Evolutionary conservation across 2,113 vertebrate species (phyloP), one percentile per base, ranked within the genome.

Genomic region (Dicentrarchus labrax): DNA sequence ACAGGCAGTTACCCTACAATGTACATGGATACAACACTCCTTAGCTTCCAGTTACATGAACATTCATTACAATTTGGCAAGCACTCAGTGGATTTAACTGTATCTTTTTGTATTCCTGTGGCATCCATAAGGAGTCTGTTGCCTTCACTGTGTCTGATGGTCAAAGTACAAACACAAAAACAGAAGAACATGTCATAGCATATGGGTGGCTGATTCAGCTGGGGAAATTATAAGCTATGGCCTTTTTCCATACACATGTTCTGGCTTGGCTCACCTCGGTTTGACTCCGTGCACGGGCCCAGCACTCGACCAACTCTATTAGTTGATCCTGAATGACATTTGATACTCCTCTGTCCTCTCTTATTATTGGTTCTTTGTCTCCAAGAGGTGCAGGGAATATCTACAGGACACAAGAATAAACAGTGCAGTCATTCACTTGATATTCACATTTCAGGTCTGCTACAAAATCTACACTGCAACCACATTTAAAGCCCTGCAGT

Each of bases 161-260:
- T n/a, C 62, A 67, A 67, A 56, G 43, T 60, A 11, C 65, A 78
- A 48, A 68, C 38, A 11, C 11, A 77, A 47, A 78, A n/a, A 10
- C 50, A 30, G n/a, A 67, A 21, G 36, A 36, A 47, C 22, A 67
- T 30, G 30, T 30, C 6, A 2, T 57, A 3, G 62, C 13, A 13
- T 38, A 13, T 6, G 17, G 11, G 17, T 22, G 43, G 8, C 43
- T 60, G 60, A 51, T 6, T 67, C 51, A n/a, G 45, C 41, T 9
- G n/a, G 6, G 59, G 10, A 65, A 57, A 56, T 39, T 0, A 64
- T 24, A 39, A 76, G 24, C 22, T 30, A 30, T 30, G 30, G 30
- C 4, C 30, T 30, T 30, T 30, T 30, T 30, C 30, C 30, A 30
- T 30, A 30, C 30, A 30, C 30, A 30, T 3, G 30, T 30, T 30